Evolutionary conservation across 2,113 vertebrate species (phyloP).

Genomic region (Leiothrix lutea): DNA sequence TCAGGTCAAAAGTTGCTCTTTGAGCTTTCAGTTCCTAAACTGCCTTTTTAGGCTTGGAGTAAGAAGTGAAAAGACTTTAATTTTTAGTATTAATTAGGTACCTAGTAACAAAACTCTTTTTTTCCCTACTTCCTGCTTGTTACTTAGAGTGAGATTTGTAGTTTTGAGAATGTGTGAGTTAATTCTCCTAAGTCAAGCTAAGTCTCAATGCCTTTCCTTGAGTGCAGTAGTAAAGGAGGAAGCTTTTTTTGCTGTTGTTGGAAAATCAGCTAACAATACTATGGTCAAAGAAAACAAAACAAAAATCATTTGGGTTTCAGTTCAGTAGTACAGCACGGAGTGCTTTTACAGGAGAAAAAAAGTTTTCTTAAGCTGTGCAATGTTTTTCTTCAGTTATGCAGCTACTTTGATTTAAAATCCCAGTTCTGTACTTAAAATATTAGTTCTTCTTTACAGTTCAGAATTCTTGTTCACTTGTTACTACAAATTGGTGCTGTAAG

Average conservation of each 20-base stretch:
- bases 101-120: not conserved
- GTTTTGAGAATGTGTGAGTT: not conserved
- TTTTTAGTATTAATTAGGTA: not conserved
- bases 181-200: not conserved
- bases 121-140: not conserved
- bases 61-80: not conserved
- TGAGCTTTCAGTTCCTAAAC: not conserved
- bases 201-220: not conserved
- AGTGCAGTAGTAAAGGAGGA: not conserved
- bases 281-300: not conserved
- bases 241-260: not conserved
- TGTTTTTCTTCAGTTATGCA: not conserved
- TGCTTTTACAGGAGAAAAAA: not conserved
- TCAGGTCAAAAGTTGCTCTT: not conserved
- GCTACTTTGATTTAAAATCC: not conserved
- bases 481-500: not conserved
- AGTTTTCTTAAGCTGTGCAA: not conserved
- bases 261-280: not conserved
- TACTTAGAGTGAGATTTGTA: not conserved
- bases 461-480: not conserved
- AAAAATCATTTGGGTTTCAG: not conserved
- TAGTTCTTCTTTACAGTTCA: not conserved
- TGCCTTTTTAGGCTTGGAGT: not conserved
- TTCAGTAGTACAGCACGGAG: not conserved
- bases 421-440: not conserved